Base-by-base conservation (phyloP, 2,113 vertebrate genomes). In the Phrynocephalus versicolor region DNA sequence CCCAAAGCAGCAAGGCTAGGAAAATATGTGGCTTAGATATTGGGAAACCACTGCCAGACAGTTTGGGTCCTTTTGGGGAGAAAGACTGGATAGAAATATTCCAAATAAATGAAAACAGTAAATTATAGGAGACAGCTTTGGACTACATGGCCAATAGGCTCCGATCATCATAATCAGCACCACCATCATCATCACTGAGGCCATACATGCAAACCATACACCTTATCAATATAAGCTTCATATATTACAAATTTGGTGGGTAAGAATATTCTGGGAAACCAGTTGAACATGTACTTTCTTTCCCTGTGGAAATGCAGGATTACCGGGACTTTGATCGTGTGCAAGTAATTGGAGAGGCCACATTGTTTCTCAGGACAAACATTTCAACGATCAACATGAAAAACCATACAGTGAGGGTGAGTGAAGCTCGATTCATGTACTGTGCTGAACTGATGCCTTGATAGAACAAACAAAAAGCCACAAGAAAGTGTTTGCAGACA, bases 321-420 rank as follows among this genome's bases (percentile, higher is more conserved):
- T 99, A 96, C 90, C 57, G 79, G 21, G 92, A 97, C 18, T 96
- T 96, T 55, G 94, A 96, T 85, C 95, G 94, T 57, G 95, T 99
- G 37, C 95, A 73, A 21, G 98, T 99, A 75, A 89, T 74, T 0
- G 97, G 97, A 73, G 89, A 90, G 9, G 98, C 97, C 1, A 97
- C 96, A 0, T 96, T 99, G 79, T 98, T 97, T 92, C 97, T 99
- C 76, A 94, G 96, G 72, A 97, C 96, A 0, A 93, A 96, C 18
- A 89, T 96, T 60, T 94, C 96, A n/a, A 94, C 96, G 85, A 96
- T 99, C 92, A 98, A 81, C 94, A 98, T 99, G 98, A 94, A 96
- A 62, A 95, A 93, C 51, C 92, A 96, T 86, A 94, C 90, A 0
- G 85, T 81, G 58, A 30, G 57, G 94, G 98, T 99, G 87, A 94